Evolutionary conservation across 2,888 invertebrate genomes (phyloP).

Genomic region (Orchestes rusci): DNA sequence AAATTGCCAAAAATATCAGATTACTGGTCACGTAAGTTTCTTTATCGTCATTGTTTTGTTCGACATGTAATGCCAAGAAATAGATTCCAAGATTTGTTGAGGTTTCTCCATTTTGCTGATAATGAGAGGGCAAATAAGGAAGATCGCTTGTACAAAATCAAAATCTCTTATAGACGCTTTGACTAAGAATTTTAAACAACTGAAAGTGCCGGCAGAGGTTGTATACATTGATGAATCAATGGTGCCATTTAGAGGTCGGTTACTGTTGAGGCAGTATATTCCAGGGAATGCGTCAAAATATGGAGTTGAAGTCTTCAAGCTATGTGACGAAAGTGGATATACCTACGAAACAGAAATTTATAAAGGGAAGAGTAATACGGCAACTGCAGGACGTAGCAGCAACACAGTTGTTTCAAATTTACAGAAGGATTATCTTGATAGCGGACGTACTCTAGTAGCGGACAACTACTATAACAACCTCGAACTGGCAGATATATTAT

Average conservation of each 20-base stretch:
- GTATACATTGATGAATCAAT: neutral
- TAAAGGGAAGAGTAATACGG: neutral
- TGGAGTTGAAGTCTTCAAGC: neutral
- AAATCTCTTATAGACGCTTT: neutral
- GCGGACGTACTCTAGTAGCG: neutral
- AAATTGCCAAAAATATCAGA: neutral
- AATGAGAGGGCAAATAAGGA: neutral
- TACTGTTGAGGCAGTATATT: neutral
- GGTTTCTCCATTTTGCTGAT: neutral
- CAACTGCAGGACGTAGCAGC: neutral
- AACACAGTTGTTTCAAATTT: neutral
- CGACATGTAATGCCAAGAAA: neutral
- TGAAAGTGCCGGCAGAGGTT: neutral
- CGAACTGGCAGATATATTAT: neutral
- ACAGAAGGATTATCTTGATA: neutral
- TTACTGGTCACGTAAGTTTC: neutral
- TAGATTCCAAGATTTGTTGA: neutral
- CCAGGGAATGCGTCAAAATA: neutral
- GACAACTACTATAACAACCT: neutral
- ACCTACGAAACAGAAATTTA: neutral
- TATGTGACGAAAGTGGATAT: neutral
- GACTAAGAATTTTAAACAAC: neutral
- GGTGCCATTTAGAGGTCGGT: neutral
- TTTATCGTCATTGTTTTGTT: neutral
- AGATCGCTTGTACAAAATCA: neutral